Base-by-base conservation (phyloP, 2,113 vertebrate genomes). In the Syngnathus typhle region DNA sequence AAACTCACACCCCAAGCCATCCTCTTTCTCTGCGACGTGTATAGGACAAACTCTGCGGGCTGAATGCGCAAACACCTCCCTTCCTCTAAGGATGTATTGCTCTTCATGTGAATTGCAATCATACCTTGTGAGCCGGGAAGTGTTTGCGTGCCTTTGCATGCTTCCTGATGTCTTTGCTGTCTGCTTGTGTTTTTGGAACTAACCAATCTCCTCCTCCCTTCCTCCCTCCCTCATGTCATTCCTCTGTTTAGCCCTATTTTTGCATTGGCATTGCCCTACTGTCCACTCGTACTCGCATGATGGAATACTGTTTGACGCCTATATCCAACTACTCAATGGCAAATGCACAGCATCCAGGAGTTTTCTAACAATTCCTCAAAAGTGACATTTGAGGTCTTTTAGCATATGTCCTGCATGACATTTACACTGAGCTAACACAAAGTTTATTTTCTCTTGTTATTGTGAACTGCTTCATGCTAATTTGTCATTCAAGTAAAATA, bases 101-200 rank as follows among this genome's bases (percentile, higher is more conserved):
- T 65, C 43, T n/a, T 52, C 37, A 11, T 37, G 8, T 43, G 6
- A 60, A 9, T 41, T 13, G 13, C 4, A 44, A 27, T 62, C 27
- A 36, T 36, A 36, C 27, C 15, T 58, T 27, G 16, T 43, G 41
- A 43, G 19, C 6, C 18, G 59, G 85, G 80, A 83, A 71, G 80
- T 82, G 73, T 90, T 88, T 90, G 82, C 85, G 77, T 80, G 55
- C 32, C 49, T 82, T 11, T 89, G 90, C 86, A 89, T 90, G 89
- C 44, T 77, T 58, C 58, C 73, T 74, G 49, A 71, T 69, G 9
- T 72, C 39, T 74, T 51, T 60, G 58, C 62, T 74, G 12, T 72
- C 60, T 38, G 63, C 21, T 65, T 59, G 10, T 73, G 49, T 60
- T 51, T 60, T 37, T 41, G 49, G 69, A 59, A 78, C 70, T 72